Conservation (phyloP, 2,888 invertebrate genomes). For the Crioceris asparagi region DNA sequence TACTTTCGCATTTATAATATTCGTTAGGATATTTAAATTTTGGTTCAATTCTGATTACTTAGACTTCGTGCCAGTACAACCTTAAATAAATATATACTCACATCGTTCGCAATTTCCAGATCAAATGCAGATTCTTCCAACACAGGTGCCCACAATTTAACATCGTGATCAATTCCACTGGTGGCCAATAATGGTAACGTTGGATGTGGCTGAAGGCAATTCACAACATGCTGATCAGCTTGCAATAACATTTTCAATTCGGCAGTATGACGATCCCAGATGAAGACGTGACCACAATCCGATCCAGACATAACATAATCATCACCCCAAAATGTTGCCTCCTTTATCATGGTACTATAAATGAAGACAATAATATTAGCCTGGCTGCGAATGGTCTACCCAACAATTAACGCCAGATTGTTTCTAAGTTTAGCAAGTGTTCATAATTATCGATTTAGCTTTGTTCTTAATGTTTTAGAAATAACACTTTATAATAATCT, state of each 20-base stretch:
- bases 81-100: conserved; percentile 32
- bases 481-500: too few species aligned
- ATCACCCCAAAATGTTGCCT: conserved; percentile 76
- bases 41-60: too few species aligned
- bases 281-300: conserved; percentile 78
- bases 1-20: too few species aligned
- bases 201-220: conserved; percentile 78
- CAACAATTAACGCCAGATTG: too few species aligned
- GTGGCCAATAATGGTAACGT: conserved; percentile 63
- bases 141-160: conserved; percentile 74
- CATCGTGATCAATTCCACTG: conserved; percentile 81
- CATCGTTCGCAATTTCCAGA: conserved; percentile 50
- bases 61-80: too few species aligned
- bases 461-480: too few species aligned
- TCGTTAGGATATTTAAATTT: too few species aligned
- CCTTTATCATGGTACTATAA: conserved; percentile 73
- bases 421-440: too few species aligned
- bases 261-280: conserved; percentile 65
- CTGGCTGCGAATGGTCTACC: too few species aligned
- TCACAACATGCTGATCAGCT: conserved; percentile 74
- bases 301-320: conserved; percentile 77
- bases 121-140: conserved; percentile 51
- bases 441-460: too few species aligned
- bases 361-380: too few species aligned
- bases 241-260: conserved; percentile 63